phyloP scores from a whole-genome alignment of 2,113 vertebrate species.

The Catagonus wagneri region DNA sequence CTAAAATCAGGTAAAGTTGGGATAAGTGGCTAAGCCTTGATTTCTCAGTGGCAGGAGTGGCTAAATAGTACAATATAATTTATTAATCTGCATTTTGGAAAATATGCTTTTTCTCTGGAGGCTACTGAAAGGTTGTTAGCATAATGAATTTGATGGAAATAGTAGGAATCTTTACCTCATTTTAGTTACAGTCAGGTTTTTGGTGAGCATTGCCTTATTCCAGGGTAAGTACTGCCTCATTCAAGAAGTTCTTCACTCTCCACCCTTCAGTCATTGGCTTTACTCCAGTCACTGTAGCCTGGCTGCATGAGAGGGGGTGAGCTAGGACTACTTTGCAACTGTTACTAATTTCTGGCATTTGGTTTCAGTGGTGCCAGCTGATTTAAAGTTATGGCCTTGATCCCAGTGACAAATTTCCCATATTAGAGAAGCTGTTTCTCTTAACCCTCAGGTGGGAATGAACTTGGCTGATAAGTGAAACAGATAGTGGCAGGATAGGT shows the following conservation, averaged over 20 bases:
- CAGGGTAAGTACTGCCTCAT: neutral
- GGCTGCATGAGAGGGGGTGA: neutral
- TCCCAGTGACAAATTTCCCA: conserved; percentile 29
- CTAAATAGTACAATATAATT: conserved; percentile 43
- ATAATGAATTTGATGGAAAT: conserved; percentile 54
- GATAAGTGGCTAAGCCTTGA: conserved; percentile 2
- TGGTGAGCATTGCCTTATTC: conserved; percentile 13
- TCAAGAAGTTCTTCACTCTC: conserved; percentile 36
- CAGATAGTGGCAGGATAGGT: neutral
- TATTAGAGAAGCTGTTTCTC: conserved; percentile 24
- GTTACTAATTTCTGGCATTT: conserved; percentile 52
- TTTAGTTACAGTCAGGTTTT: conserved; percentile 37
- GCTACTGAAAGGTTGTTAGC: conserved; percentile 33
- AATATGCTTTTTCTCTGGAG: conserved; percentile 52
- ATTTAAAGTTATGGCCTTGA: neutral
- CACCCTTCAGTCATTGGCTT: neutral
- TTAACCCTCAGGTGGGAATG: conserved; percentile 12
- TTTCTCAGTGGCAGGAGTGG: conserved; percentile 1
- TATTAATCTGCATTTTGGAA: conserved; percentile 49
- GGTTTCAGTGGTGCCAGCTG: neutral
- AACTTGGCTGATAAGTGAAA: conserved; percentile 38
- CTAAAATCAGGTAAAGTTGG: conserved; percentile 41
- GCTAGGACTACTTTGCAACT: neutral
- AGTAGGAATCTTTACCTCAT: conserved; percentile 12
- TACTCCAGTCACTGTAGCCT: neutral